Evolutionary conservation across 2,113 vertebrate genomes (phyloP).

Genomic region (Cyprinodon brontotheroides): DNA sequence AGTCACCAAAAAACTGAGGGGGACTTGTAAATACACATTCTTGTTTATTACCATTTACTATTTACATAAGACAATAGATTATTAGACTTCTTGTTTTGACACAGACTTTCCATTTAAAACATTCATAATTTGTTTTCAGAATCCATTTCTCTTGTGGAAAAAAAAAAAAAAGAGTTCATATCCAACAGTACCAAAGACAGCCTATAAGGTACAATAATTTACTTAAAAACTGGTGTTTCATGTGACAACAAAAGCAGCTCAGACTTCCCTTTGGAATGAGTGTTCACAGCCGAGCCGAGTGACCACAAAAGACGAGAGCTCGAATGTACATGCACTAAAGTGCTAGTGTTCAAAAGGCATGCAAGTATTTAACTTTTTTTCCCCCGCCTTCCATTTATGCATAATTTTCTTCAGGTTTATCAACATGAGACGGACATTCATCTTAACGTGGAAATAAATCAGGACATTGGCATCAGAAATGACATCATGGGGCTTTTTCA

Average conservation of each 20-base stretch:
- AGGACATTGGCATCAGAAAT: constrained; percentile 67
- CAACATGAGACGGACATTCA: constrained; percentile 68
- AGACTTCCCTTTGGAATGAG: constrained; percentile 75
- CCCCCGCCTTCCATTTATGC: constrained; percentile 81
- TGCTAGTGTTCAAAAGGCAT: constrained; percentile 89
- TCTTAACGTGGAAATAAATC: constrained; percentile 55
- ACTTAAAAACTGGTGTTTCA: constrained; percentile 84
- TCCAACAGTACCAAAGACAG: constrained; percentile 82
- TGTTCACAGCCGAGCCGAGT: constrained; percentile 71
- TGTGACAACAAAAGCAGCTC: constrained; percentile 83
- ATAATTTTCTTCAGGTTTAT: constrained; percentile 57
- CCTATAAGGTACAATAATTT: constrained; percentile 83
- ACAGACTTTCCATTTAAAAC: constrained; percentile 78
- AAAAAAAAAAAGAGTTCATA: constrained; percentile 62
- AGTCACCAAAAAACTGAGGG: neutral
- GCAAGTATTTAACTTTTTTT: constrained; percentile 79
- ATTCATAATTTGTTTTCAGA: constrained; percentile 67
- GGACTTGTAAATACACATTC: constrained; percentile 80
- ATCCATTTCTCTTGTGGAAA: constrained; percentile 62
- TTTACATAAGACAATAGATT: constrained; percentile 74
- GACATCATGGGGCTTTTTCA: constrained; percentile 83
- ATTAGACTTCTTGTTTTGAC: constrained; percentile 71
- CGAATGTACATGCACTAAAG: constrained; percentile 93
- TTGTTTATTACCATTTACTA: constrained; percentile 79
- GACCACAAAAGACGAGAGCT: constrained; percentile 80